A percentile compares a stretch with the other conserved stretches of the same genome.
Evolutionary conservation across 2,888 invertebrate genomes (phyloP).

Genomic region (Caprella mutica): DNA sequence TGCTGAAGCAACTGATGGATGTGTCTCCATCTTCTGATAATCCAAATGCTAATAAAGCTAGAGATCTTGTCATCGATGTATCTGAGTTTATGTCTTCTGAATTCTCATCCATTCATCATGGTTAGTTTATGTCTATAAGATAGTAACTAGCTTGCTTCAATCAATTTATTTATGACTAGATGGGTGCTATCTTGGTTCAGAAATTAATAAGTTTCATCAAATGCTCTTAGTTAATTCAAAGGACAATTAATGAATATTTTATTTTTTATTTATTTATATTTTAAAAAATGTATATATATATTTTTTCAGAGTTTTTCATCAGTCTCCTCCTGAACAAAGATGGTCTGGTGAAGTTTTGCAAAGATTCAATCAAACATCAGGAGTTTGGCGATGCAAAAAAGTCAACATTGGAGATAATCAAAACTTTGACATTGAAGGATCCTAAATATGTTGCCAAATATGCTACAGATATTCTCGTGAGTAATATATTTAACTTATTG

Average conservation of each 20-base stretch:
- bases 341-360: slow-evolving; percentile 21
- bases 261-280: neutral
- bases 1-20: no score
- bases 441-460: slow-evolving; percentile 14
- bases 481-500: neutral
- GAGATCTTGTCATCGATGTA: slow-evolving; percentile 16
- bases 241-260: neutral
- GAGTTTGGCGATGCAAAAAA: slow-evolving; percentile 21
- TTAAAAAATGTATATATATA: no score
- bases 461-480: slow-evolving; percentile 25
- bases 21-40: neutral
- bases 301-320: slow-evolving; percentile 26
- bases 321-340: slow-evolving; percentile 20
- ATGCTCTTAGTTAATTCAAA: no score
- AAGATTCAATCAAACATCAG: neutral
- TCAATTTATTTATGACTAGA: no score
- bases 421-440: slow-evolving; percentile 19
- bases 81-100: slow-evolving; percentile 10
- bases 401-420: slow-evolving; percentile 22
- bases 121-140: slow-evolving; percentile 4
- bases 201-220: no score
- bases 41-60: neutral
- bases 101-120: slow-evolving; percentile 9
- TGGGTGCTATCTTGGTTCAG: no score
- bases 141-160: no score